phyloP scores from a whole-genome alignment of 2,797 vertebrate genomes.

The Gymnothorax reevesii region DNA sequence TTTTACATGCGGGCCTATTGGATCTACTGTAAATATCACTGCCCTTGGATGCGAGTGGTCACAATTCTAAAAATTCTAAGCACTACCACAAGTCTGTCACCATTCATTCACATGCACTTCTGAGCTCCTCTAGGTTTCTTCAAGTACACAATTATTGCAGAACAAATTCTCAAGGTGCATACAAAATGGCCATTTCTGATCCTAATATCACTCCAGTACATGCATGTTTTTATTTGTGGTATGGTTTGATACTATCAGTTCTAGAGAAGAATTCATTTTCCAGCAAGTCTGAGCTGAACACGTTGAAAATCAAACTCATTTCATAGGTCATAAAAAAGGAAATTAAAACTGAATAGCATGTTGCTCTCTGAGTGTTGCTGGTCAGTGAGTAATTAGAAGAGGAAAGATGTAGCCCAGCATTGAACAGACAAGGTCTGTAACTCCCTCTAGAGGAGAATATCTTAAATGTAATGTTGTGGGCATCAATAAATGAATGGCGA shows the following conservation, averaged over 20 bases:
- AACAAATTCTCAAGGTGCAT: neutral
- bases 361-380: neutral
- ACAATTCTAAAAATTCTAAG: neutral
- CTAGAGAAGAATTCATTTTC: neutral
- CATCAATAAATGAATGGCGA: neutral
- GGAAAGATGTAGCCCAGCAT: neutral
- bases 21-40: neutral
- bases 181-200: neutral
- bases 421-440: neutral
- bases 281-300: neutral
- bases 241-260: neutral
- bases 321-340: too few species aligned
- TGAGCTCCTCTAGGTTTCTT: neutral
- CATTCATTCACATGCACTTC: neutral
- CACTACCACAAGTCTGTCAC: neutral
- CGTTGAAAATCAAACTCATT: neutral
- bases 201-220: neutral
- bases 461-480: neutral
- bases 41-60: neutral
- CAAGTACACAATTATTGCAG: neutral
- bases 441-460: conserved; percentile 1
- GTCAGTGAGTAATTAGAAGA: neutral
- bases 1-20: too few species aligned
- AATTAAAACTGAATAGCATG: neutral
- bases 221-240: neutral